Percentiles rank a stretch among this genome's conserved stretches.
Evolutionary conservation across 2,113 vertebrate genomes (phyloP).

Genomic region (Notothenia coriiceps): DNA sequence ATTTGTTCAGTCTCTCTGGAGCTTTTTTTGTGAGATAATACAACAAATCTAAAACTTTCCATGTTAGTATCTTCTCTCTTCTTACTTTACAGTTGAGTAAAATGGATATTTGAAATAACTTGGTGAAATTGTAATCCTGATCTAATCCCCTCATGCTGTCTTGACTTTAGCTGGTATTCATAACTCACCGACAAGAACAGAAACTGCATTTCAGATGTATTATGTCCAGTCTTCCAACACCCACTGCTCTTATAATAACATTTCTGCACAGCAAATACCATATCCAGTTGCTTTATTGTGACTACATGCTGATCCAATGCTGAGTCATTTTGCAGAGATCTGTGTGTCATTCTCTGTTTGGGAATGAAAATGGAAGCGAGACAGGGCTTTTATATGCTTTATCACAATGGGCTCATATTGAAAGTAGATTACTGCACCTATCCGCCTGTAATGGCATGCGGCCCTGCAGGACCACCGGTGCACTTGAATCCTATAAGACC

Average conservation of each 20-base stretch:
- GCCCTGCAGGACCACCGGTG: conserved; percentile 50
- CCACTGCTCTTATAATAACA: neutral
- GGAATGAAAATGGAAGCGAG: conserved; percentile 30
- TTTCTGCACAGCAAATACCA: neutral
- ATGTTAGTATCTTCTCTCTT: neutral
- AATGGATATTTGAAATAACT: conserved; percentile 5
- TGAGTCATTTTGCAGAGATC: conserved; percentile 5
- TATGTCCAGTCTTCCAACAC: neutral
- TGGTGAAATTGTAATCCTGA: neutral
- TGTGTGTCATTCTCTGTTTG: conserved; percentile 16
- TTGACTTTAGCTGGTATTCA: neutral
- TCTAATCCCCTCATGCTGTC: neutral
- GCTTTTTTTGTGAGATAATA: neutral
- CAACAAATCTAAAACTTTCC: neutral
- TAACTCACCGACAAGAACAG: neutral
- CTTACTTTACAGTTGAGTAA: neutral
- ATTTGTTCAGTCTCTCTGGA: neutral
- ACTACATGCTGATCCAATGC: neutral
- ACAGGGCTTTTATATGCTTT: conserved; percentile 51
- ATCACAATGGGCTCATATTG: conserved; percentile 49
- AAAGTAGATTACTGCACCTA: conserved; percentile 73
- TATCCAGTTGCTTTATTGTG: neutral
- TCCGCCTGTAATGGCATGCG: conserved; percentile 34
- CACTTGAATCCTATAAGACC: conserved; percentile 53
- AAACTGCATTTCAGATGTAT: neutral